Evolutionary conservation across 1,140 invertebrate species (phyloP), one percentile per base, ranked within the genome.

Genomic region (Papilio helenus): DNA sequence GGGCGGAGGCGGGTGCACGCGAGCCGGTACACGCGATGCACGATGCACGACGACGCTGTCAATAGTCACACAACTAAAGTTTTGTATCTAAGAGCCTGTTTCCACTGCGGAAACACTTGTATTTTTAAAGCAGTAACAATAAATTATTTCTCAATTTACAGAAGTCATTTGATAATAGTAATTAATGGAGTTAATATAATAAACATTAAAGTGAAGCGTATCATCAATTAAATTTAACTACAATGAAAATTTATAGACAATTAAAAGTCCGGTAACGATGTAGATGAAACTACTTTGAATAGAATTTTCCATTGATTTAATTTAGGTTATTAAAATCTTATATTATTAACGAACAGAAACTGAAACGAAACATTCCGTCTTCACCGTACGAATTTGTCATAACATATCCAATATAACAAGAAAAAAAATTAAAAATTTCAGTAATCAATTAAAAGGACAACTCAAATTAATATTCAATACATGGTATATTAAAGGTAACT

Each of bases 21-120:
- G 61, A 68, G 26, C 5, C 12, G 3, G 26, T 12, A 68, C 77
- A 72, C 80, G 80, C 72, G 80, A 80, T 81, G 61, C 82, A 76
- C 26, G 18, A 8, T 55, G 51, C 51, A 55, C 51, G 51, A 18
- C 65, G 82, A 72, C 44, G 76, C 29, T 73, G 80, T 72, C 76
- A 72, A 29, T 42, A 61, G 26, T 55, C 18, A 20, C 8, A 55
- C 51, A 68, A 68, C 61, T 29, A 29, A 29, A 16, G 58, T 23
- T 61, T 23, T 23, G 55, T 58, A 20, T 23, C 16, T 46, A 46
- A 14, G 14, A 46, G 44, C 34, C 34, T 3, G 34, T 46, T 46
- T 46, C 10, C 44, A 46, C 44, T 46, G 44, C 16, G 12, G n/a
- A 18, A 58, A 39, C 4, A 4, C 8, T 39, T 0, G 34, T 8